Conservation (phyloP, 2,113 vertebrate species). For the Coryphaenoides rupestris region DNA sequence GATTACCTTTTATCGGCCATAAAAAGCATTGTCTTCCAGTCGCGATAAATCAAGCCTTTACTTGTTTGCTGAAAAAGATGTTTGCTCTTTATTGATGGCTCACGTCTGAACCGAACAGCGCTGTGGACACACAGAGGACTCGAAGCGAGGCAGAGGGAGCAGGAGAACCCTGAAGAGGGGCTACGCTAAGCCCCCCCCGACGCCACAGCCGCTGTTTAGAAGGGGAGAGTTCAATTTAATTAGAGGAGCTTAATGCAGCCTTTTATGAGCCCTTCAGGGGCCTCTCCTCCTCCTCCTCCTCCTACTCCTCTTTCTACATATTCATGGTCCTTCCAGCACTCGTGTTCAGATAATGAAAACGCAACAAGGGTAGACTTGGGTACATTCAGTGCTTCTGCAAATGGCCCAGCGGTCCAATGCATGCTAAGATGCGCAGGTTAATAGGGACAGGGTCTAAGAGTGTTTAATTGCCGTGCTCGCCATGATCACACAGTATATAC, state of each 20-base stretch:
- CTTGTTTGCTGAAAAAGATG: conserved; percentile 30
- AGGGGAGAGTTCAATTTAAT: conserved; percentile 39
- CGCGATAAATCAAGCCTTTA: conserved; percentile 29
- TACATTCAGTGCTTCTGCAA: background rate
- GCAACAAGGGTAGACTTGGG: conserved; percentile 9
- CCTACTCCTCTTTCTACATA: conserved; percentile 17
- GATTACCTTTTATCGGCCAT: conserved; percentile 24
- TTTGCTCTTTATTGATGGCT: conserved; percentile 37
- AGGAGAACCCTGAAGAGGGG: conserved; percentile 11
- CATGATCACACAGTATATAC: conserved; percentile 10
- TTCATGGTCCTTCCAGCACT: conserved; percentile 24
- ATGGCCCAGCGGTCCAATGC: background rate
- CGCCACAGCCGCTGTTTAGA: conserved; percentile 6
- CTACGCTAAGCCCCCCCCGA: conserved; percentile 16
- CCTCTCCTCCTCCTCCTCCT: conserved; percentile 5
- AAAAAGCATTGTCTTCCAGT: conserved; percentile 21
- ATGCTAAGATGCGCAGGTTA: conserved; percentile 2
- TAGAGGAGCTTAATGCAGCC: conserved; percentile 26
- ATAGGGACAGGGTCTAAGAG: conserved; percentile 17
- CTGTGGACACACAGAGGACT: conserved; percentile 18
- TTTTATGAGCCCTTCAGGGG: conserved; percentile 32
- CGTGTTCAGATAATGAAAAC: conserved; percentile 18
- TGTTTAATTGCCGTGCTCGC: conserved; percentile 19
- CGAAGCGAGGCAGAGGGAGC: conserved; percentile 13
- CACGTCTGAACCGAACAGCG: conserved; percentile 15